A percentile compares a stretch with the other conserved stretches of the same genome.
These are phyloP conservation scores for Argopecten irradians DNA, from an alignment of 1,140 invertebrate species.

Conservation along the genomic window DNA sequence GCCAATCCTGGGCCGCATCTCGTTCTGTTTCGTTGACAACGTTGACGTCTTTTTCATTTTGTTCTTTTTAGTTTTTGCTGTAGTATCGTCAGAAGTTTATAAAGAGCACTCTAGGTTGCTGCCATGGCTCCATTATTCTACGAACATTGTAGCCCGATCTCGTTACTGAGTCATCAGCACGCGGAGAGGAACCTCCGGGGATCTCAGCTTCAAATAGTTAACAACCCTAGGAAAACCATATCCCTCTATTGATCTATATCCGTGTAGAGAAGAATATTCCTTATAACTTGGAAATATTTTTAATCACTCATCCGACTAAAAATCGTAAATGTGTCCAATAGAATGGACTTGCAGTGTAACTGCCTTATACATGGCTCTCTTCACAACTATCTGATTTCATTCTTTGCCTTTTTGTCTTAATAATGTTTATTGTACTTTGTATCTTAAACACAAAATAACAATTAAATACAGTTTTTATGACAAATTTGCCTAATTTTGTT, in stretches of 20 bases:
- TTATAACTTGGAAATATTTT: background rate
- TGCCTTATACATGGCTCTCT: background rate
- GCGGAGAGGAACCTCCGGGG: background rate
- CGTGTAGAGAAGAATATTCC: background rate
- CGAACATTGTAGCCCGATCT: background rate
- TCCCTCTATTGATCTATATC: background rate
- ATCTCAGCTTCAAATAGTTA: background rate
- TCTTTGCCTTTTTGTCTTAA: too few species aligned
- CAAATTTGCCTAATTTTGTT: too few species aligned
- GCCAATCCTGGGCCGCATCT: background rate
- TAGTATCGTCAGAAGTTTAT: background rate
- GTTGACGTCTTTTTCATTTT: background rate
- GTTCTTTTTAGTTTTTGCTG: background rate
- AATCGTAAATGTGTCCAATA: background rate
- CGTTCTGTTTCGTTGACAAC: background rate
- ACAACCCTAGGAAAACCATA: background rate
- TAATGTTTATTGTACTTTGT: too few species aligned
- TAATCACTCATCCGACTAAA: background rate
- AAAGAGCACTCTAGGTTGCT: background rate
- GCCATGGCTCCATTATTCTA: background rate
- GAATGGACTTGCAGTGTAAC: background rate
- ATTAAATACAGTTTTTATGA: too few species aligned
- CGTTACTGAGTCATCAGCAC: slow-evolving; percentile 6
- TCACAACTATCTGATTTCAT: background rate
- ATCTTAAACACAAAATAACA: too few species aligned